Conservation (phyloP, 2,797 vertebrate species). For the Serranus cabrilla region DNA sequence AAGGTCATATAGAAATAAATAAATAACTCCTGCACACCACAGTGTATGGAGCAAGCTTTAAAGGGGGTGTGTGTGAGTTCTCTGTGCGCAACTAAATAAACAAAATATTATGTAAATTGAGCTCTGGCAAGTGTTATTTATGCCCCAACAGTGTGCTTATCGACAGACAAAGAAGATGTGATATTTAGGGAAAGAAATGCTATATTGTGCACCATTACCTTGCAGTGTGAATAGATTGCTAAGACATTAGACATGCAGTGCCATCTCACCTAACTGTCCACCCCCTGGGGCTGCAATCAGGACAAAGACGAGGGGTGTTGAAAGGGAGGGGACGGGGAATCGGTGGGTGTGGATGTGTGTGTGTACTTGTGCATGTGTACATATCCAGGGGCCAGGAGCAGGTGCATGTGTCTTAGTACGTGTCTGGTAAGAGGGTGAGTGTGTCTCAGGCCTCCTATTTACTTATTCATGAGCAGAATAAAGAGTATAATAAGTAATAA, state of each 20-base stretch:
- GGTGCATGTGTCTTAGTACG: slow-evolving; percentile 63
- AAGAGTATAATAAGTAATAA: slow-evolving; percentile 70
- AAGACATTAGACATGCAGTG: slow-evolving; percentile 59
- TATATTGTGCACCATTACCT: slow-evolving; percentile 34
- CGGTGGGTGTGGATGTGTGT: slow-evolving; percentile 12
- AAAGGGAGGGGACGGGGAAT: slow-evolving; percentile 18
- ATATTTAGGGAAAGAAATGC: slow-evolving; percentile 13
- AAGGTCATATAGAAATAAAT: slow-evolving; percentile 53
- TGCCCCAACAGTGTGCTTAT: slow-evolving; percentile 24
- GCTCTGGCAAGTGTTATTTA: slow-evolving; percentile 24
- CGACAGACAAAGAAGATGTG: slow-evolving; percentile 14
- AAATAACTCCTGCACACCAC: slow-evolving; percentile 7
- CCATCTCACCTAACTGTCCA: slow-evolving; percentile 59
- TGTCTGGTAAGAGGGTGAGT: slow-evolving; percentile 68
- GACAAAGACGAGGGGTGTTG: slow-evolving; percentile 49
- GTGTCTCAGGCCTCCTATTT: slow-evolving; percentile 62
- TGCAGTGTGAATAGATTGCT: slow-evolving; percentile 41
- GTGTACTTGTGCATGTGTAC: slow-evolving; percentile 13
- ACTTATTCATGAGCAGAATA: slow-evolving; percentile 81
- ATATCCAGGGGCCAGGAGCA: slow-evolving; percentile 71
- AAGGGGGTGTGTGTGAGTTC: slow-evolving; percentile 3
- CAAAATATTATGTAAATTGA: background rate
- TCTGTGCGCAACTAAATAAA: background rate
- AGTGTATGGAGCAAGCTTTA: background rate
- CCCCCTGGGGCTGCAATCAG: slow-evolving; percentile 62